phyloP scores from a whole-genome alignment of 2,113 vertebrate species.

The Phylloscopus trochilus region DNA sequence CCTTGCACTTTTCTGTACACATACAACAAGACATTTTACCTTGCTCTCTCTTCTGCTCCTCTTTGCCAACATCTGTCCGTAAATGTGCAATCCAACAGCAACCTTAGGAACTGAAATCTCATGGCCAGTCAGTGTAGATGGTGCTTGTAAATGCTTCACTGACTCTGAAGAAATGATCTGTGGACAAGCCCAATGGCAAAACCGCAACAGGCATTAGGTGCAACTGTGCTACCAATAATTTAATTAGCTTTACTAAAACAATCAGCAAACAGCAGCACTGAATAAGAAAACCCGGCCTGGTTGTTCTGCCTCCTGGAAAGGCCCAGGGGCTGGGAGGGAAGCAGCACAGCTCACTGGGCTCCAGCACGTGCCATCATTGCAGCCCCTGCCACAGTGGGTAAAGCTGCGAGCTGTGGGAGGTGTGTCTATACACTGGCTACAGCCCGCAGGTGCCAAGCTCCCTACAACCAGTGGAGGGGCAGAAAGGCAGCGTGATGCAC shows the following conservation, averaged over 20 bases:
- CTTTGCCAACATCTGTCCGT: background rate
- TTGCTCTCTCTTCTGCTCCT: background rate
- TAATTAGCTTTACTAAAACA: background rate
- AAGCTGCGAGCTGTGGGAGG: background rate
- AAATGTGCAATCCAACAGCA: background rate
- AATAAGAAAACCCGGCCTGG: rapidly evolving
- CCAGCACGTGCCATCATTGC: rapidly evolving
- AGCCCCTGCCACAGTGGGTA: background rate
- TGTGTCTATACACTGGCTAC: no score
- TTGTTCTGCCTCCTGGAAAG: background rate
- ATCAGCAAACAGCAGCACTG: background rate
- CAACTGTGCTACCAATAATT: background rate
- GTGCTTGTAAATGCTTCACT: background rate
- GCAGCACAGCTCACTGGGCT: background rate
- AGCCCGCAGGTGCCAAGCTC: no score
- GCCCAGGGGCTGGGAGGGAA: background rate
- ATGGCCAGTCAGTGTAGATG: background rate
- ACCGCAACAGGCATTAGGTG: background rate
- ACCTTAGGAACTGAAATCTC: background rate
- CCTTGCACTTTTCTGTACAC: background rate
- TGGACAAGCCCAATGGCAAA: background rate
- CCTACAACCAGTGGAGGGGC: no score
- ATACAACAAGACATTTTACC: background rate
- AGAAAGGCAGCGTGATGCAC: background rate
- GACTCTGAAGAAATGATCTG: background rate